Evolutionary conservation across 2,797 vertebrate genomes (phyloP), one percentile per base, ranked within the genome.

Genomic region (Eupleurogrammus muticus): DNA sequence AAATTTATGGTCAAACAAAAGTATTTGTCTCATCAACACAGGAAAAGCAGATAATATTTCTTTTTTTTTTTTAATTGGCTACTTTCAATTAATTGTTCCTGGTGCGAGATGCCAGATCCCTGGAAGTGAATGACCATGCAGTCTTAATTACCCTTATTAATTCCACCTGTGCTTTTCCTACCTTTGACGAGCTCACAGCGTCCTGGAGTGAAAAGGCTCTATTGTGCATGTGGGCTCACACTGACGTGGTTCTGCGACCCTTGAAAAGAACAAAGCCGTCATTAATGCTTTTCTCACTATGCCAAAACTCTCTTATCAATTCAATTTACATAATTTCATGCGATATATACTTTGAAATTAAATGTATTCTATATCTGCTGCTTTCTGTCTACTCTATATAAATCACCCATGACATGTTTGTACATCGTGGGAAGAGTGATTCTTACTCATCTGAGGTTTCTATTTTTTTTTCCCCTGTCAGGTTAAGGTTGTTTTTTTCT

Each of bases 361-460:
- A 5, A 35, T 23, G 47, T 49, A 44, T n/a, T 42, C 2, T 7
- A 14, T 49, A 59, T 16, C 20, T 32, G 14, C 1, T 36, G 0
- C 38, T 16, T n/a, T 46, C 7, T 55, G 11, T 52, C 1, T 8
- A 11, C 3, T 57, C 19, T 48, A 1, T 50, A 21, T 4, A 32
- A 23, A 49, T 17, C 63, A 60, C 10, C 6, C 48, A 35, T 54
- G 9, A 10, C 23, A 38, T 23, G 10, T 52, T 54, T 61, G 40
- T 36, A 23, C 32, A 60, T 56, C 4, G 19, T 24, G 21, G 2
- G 1, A 44, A 48, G n/a, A 73, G 5, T 13, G 19, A 57, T 60
- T 54, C 47, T 21, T 50, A 19, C 9, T 72, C 40, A 47, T 50
- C 35, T 17, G 11, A 51, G 4, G 24, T 70, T 57, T 44, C 28